Evolutionary conservation across 2,113 vertebrate species (phyloP).

Genomic region (Phycodurus eques): DNA sequence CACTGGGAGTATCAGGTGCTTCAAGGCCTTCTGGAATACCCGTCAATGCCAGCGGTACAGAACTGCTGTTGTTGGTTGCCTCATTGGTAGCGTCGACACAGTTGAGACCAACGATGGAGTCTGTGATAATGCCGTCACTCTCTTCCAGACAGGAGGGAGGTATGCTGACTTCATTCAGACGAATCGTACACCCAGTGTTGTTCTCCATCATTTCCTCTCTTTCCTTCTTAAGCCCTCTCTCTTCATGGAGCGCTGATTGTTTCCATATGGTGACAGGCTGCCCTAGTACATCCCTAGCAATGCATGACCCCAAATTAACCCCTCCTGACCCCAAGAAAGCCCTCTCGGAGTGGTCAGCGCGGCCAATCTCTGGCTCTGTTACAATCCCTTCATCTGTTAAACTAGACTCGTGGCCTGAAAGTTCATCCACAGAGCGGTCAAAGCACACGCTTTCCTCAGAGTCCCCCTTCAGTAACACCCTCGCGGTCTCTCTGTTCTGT

Average conservation of each 20-base stretch:
- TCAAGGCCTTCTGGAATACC: conserved; percentile 57
- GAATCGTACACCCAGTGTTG: conserved; percentile 32
- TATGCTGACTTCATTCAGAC: conserved; percentile 29
- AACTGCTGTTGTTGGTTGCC: conserved; percentile 53
- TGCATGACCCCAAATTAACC: conserved; percentile 53
- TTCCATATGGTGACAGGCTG: conserved; percentile 77
- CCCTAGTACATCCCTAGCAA: conserved; percentile 67
- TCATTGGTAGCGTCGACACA: conserved; percentile 30
- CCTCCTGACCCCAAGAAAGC: conserved; percentile 56
- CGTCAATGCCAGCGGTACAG: conserved; percentile 44
- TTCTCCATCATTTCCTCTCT: conserved; percentile 44
- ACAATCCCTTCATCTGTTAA: conserved; percentile 96
- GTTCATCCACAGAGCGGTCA: conserved; percentile 82
- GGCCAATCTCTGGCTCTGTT: conserved; percentile 81
- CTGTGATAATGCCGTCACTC: conserved; percentile 47
- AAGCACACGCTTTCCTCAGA: conserved; percentile 70
- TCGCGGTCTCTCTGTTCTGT: conserved; percentile 51
- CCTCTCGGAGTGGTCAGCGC: conserved; percentile 43
- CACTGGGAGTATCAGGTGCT: conserved; percentile 80
- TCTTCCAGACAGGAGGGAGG: conserved; percentile 38
- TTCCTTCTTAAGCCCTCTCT: conserved; percentile 30
- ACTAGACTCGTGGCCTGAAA: conserved; percentile 88
- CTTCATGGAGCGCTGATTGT: conserved; percentile 64
- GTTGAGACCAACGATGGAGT: conserved; percentile 35
- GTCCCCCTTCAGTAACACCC: conserved; percentile 60